phyloP scores from a whole-genome alignment of 2,888 invertebrate genomes.

The Polymixis lichenea region DNA sequence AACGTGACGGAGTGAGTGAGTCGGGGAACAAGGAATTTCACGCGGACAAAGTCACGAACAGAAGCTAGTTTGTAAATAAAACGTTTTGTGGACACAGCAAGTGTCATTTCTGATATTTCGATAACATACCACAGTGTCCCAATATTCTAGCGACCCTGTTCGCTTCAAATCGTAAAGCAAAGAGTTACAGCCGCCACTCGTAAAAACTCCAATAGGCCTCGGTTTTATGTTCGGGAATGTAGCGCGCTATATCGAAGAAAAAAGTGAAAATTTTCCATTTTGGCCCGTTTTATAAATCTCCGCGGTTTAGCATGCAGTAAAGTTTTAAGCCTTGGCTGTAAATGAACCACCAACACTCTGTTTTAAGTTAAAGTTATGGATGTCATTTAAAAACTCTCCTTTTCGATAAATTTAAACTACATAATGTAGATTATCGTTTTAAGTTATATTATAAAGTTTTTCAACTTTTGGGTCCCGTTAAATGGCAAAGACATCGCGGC shows the following conservation, averaged over 20 bases:
- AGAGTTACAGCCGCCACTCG: slow-evolving; percentile 66
- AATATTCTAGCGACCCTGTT: slow-evolving; percentile 47
- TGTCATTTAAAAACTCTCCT: background rate
- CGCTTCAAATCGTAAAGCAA: slow-evolving; percentile 61
- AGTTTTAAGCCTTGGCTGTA: slow-evolving; percentile 27
- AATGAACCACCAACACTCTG: slow-evolving; percentile 5
- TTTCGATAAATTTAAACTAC: background rate
- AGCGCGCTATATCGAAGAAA: slow-evolving; percentile 54
- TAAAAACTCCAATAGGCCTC: slow-evolving; percentile 72
- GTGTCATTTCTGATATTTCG: slow-evolving; percentile 11
- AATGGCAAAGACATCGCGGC: no score
- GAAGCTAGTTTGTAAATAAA: slow-evolving; percentile 1
- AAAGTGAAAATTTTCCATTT: slow-evolving; percentile 58
- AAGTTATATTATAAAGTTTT: background rate
- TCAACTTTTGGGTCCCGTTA: background rate
- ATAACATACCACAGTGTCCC: slow-evolving; percentile 13
- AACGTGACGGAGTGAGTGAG: no score
- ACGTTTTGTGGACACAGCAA: slow-evolving; percentile 21
- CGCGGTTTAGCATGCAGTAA: slow-evolving; percentile 39
- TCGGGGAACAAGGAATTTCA: no score
- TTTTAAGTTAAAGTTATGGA: slow-evolving; percentile 11
- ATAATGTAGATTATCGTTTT: background rate
- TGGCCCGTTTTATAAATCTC: slow-evolving; percentile 46
- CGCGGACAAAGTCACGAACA: no score
- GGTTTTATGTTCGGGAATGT: slow-evolving; percentile 65